phyloP scores from a whole-genome alignment of 2,113 vertebrate species.

The Caranx ignobilis region DNA sequence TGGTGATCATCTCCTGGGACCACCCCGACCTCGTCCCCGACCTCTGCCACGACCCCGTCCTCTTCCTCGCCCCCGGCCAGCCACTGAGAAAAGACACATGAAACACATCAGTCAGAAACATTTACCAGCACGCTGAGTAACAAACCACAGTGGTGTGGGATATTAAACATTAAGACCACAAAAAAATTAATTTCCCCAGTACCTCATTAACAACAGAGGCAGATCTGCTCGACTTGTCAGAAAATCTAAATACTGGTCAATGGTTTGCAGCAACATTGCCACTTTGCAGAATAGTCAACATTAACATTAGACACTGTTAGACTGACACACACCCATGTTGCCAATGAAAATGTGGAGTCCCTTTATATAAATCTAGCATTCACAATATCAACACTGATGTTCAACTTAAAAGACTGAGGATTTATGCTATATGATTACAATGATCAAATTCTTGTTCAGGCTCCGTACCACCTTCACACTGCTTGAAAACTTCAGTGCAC shows the following conservation, averaged over 20 bases:
- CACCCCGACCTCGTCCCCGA: conserved; percentile 91
- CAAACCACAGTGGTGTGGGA: neutral
- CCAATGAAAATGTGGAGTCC: neutral
- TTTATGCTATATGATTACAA: neutral
- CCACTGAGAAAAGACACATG: conserved; percentile 83
- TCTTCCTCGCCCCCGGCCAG: conserved; percentile 93
- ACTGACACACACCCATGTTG: neutral
- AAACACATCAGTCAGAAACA: neutral
- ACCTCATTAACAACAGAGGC: neutral
- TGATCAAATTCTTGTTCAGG: neutral
- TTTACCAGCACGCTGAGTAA: neutral
- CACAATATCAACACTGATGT: neutral
- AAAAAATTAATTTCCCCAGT: neutral
- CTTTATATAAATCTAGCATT: neutral
- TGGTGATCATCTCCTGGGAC: conserved; percentile 92
- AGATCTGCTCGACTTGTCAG: neutral
- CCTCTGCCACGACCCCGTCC: conserved; percentile 94
- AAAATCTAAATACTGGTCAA: neutral
- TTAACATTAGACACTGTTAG: neutral
- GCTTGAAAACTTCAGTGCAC: neutral
- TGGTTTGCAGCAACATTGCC: neutral
- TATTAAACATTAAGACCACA: neutral
- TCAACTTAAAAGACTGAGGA: neutral
- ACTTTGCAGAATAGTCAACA: neutral
- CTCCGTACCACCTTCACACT: neutral